phyloP scores from a whole-genome alignment of 2,888 invertebrate species.

The Allophyes oxyacanthae region DNA sequence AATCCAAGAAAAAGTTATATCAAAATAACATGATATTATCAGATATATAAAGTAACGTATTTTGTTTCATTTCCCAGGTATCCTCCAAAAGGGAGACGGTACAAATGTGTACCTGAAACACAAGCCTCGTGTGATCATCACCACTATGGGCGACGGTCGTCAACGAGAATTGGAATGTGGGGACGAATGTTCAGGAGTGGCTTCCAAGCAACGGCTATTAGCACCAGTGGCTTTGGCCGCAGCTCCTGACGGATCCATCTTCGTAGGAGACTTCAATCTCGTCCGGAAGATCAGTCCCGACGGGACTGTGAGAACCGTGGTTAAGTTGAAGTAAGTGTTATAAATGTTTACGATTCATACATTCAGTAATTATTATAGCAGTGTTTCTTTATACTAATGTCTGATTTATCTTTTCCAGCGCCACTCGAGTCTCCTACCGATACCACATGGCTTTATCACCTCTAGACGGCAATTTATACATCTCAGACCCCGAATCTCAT shows the following conservation, averaged over 20 bases:
- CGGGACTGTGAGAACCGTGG: conserved; percentile 94
- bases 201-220: conserved; percentile 94
- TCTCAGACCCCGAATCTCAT: conserved; percentile 98
- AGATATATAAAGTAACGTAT: no score
- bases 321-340: conserved; percentile 93
- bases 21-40: no score
- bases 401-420: conserved; percentile 88
- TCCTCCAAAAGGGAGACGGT: conserved; percentile 99
- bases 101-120: conserved; percentile 98
- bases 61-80: conserved; percentile 89
- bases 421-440: conserved; percentile 97
- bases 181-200: conserved; percentile 91
- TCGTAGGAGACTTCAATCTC: conserved; percentile 98
- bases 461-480: conserved; percentile 97
- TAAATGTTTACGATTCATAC: neutral
- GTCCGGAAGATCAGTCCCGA: conserved; percentile 96
- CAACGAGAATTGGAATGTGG: conserved; percentile 96
- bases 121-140: conserved; percentile 96
- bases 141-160: conserved; percentile 97
- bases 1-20: no score
- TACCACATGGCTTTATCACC: conserved; percentile 99
- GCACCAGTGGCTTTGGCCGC: conserved; percentile 98
- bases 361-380: no score
- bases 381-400: conserved; percentile 1
- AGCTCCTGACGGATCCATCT: conserved; percentile 97